These are phyloP conservation scores for Campoplex capitator DNA, from an alignment of 2,888 invertebrate genomes.

Conservation along the genomic window DNA sequence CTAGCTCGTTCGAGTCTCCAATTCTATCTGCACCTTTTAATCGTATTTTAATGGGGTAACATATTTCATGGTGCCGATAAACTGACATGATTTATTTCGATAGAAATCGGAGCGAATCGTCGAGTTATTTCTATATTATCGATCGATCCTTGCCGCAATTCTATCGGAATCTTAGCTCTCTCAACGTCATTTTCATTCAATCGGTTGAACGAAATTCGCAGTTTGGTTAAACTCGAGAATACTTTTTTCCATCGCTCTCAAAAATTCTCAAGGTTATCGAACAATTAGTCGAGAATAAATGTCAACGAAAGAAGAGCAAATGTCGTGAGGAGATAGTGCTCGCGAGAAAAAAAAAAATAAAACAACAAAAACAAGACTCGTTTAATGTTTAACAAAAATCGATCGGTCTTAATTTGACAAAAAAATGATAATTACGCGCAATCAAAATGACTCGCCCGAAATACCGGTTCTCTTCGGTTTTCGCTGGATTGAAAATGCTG, in stretches of 20 bases:
- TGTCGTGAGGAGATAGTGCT: neutral
- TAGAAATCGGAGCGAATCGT: neutral
- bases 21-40: conserved; percentile 8
- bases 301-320: neutral
- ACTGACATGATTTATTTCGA: neutral
- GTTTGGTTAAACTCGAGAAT: neutral
- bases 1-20: conserved; percentile 8
- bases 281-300: conserved; percentile 22
- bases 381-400: neutral
- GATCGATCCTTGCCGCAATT: neutral
- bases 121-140: neutral
- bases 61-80: neutral
- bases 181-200: neutral
- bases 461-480: neutral
- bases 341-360: neutral
- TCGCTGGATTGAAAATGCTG: neutral
- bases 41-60: neutral
- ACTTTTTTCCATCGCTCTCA: conserved; percentile 4
- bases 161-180: neutral
- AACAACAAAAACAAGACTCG: neutral
- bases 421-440: neutral
- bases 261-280: conserved; percentile 19
- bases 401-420: neutral
- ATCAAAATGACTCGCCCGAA: neutral
- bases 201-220: neutral